Conservation (phyloP, 1,140 invertebrate genomes). For the Procambarus clarkii region DNA sequence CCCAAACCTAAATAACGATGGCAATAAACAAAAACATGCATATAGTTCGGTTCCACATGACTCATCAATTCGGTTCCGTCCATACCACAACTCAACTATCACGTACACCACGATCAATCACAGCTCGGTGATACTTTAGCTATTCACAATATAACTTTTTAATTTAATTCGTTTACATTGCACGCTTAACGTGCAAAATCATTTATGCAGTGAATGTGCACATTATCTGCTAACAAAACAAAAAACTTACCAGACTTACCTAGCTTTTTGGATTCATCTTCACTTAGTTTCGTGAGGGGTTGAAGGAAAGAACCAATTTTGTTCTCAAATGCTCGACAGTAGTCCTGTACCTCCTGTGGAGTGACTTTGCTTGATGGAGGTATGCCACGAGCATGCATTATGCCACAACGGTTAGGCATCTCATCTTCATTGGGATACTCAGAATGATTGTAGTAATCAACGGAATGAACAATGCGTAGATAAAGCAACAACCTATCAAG, state of each 20-base stretch:
- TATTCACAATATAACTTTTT: no score
- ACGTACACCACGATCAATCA: no score
- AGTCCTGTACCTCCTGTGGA: slow-evolving; percentile 83
- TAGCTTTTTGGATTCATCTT: slow-evolving; percentile 90
- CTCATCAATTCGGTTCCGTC: no score
- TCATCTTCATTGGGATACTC: slow-evolving; percentile 99
- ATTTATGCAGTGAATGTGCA: no score
- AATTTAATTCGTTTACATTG: no score
- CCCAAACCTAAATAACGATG: no score
- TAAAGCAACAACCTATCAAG: slow-evolving; percentile 93
- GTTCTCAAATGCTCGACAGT: slow-evolving; percentile 86
- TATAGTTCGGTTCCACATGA: no score
- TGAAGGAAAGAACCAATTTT: slow-evolving; percentile 94
- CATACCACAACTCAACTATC: no score
- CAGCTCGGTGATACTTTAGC: no score
- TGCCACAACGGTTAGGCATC: slow-evolving; percentile 99
- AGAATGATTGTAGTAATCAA: slow-evolving; percentile 99
- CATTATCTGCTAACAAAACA: no score
- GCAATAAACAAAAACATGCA: no score
- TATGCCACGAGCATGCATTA: slow-evolving; percentile 95
- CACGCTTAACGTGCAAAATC: no score
- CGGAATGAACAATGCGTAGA: slow-evolving; percentile 96
- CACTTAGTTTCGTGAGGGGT: slow-evolving; percentile 81
- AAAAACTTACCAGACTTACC: slow-evolving; percentile 76
- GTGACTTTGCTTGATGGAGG: slow-evolving; percentile 86